Base-by-base conservation (phyloP, 2,888 invertebrate genomes). In the Drosophila mayaguana region DNA sequence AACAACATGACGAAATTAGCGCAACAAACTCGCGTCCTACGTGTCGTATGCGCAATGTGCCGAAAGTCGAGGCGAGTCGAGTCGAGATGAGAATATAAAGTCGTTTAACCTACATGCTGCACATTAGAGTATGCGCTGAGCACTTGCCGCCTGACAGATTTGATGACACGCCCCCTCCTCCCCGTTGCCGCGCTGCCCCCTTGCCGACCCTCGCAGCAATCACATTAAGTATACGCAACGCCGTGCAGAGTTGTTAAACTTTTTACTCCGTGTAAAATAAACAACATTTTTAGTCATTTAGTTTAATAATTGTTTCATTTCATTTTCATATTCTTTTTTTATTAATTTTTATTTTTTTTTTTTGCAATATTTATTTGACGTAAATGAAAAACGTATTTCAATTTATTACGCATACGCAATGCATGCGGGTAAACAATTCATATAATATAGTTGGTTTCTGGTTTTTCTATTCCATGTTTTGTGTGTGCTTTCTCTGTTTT, bases 41-140 rank as follows among this genome's bases (percentile, higher is more conserved):
- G 73, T 78, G 87, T 65, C 81, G 86, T 78, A 78, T 86, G 64
- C 72, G 78, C 73, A 78, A 83, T 78, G 70, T 75, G 46, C 28
- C 55, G 57, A 59, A 57, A 72, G 72, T 63, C 65, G 63, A 38
- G 51, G 34, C 54, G 54, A 50, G 51, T 36, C 14, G 32, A 28
- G 28, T 7, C 14, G 45, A 16, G 46, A 16, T 66, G 76, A 56
- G 65, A 68, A 80, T 78, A 75, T 71, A 78, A 70, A 75, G 71
- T 75, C 73, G 57, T 81, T 86, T 86, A 75, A 75, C 78, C 83
- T 80, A 73, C 71, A 73, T 73, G 60, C 46, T 55, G 18, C 40
- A 60, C 61, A 60, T 53, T 36, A 50, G 50, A 63, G 65, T 57
- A 66, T 61, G 51, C 48, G 66, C 51, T 59, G 60, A 82, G 73